phyloP scores from a whole-genome alignment of 2,797 vertebrate genomes.

The Acanthornis magna region DNA sequence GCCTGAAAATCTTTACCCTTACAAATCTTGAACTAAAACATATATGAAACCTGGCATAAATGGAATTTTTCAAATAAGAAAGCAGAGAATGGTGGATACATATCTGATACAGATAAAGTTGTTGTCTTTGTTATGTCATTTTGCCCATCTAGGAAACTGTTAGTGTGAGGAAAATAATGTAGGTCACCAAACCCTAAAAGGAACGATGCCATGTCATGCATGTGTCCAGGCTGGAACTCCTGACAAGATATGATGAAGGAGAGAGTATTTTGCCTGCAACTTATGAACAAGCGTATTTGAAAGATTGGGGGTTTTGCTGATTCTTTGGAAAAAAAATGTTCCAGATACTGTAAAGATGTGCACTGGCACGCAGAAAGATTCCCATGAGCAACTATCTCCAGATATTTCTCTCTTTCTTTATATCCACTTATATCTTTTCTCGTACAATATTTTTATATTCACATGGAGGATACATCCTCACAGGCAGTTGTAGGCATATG shows the following conservation, averaged over 20 bases:
- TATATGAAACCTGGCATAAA: not conserved
- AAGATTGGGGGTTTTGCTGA: rapidly evolving
- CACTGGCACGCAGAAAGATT: not conserved
- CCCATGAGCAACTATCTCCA: not conserved
- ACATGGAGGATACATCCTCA: not conserved
- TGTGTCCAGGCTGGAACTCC: not conserved
- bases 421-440: not conserved
- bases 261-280: not conserved
- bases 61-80: not conserved
- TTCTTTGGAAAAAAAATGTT: not conserved
- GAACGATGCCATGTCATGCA: not conserved
- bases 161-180: not conserved
- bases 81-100: not conserved
- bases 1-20: not conserved
- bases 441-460: not conserved
- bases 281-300: not conserved
- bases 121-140: not conserved
- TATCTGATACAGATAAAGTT: not conserved
- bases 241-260: not conserved
- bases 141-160: not conserved
- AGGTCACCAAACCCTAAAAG: not conserved
- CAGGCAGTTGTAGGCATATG: not conserved
- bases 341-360: not conserved
- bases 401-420: not conserved
- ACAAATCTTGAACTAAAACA: not conserved